phyloP scores from a whole-genome alignment of 2,888 invertebrate species.

The Agriotes lineatus region DNA sequence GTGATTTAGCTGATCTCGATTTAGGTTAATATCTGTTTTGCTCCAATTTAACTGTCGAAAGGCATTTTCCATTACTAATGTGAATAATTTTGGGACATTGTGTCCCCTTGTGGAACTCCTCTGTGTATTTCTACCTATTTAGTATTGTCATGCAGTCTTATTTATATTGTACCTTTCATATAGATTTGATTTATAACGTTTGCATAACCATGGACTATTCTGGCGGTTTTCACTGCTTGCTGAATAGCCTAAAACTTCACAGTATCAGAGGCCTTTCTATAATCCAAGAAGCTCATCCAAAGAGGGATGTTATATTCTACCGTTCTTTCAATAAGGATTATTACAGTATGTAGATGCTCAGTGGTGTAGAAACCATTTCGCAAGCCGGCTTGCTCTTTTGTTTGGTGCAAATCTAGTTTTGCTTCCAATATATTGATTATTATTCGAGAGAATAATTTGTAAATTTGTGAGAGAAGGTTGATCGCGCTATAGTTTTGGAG shows the following conservation, averaged over 20 bases:
- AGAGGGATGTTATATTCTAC: not conserved
- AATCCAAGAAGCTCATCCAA: not conserved
- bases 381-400: not conserved
- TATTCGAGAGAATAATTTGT: not conserved
- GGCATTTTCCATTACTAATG: not conserved
- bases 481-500: not conserved
- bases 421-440: too few species aligned
- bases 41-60: not conserved
- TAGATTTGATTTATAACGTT: too few species aligned
- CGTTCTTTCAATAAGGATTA: not conserved
- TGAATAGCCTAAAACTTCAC: too few species aligned
- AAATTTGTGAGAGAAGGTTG: too few species aligned
- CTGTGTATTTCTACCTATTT: not conserved
- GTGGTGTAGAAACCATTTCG: not conserved
- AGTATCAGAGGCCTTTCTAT: too few species aligned
- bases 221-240: not conserved
- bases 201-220: not conserved
- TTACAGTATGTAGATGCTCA: not conserved
- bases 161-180: not conserved
- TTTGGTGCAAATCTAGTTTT: not conserved
- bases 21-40: not conserved
- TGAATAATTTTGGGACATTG: not conserved
- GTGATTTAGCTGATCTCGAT: not conserved
- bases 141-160: not conserved
- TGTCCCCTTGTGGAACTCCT: not conserved